Percentiles rank a stretch among this genome's conserved stretches.
Evolutionary conservation across 2,113 vertebrate species (phyloP).

Genomic region (Steatornis caripensis): DNA sequence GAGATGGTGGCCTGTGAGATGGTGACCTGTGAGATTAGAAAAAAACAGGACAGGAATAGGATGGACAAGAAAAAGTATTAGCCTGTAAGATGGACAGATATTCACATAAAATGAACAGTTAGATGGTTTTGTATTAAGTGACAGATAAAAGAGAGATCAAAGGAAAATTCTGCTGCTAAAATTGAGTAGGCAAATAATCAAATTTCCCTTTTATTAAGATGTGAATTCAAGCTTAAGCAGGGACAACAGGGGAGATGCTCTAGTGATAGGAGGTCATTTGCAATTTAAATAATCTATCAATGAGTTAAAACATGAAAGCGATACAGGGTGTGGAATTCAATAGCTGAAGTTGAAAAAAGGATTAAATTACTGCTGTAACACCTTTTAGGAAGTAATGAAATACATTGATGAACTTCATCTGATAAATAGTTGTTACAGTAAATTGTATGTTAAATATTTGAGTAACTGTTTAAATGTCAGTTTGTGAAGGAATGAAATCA

Average conservation of each 20-base stretch:
- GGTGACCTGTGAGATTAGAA: not conserved
- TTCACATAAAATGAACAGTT: not conserved
- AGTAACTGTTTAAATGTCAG: not conserved
- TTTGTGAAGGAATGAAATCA: not conserved
- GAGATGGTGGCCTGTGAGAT: not conserved
- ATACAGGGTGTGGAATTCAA: not conserved
- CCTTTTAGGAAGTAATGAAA: not conserved
- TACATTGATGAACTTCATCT: not conserved
- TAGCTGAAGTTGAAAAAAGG: not conserved
- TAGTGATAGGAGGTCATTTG: not conserved
- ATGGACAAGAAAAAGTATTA: not conserved
- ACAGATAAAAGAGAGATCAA: not conserved
- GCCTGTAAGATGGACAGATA: not conserved
- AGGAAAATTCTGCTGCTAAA: not conserved
- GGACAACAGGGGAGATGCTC: not conserved
- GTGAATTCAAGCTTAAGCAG: not conserved
- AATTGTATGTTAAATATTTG: not conserved
- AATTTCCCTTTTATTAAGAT: not conserved
- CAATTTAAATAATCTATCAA: not conserved
- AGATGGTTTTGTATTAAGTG: not conserved
- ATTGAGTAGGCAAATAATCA: not conserved
- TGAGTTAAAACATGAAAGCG: not conserved
- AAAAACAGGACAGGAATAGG: not conserved
- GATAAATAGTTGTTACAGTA: not conserved
- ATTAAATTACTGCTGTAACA: not conserved